phyloP scores from a whole-genome alignment of 2,113 vertebrate genomes.

The Oreochromis aureus region DNA sequence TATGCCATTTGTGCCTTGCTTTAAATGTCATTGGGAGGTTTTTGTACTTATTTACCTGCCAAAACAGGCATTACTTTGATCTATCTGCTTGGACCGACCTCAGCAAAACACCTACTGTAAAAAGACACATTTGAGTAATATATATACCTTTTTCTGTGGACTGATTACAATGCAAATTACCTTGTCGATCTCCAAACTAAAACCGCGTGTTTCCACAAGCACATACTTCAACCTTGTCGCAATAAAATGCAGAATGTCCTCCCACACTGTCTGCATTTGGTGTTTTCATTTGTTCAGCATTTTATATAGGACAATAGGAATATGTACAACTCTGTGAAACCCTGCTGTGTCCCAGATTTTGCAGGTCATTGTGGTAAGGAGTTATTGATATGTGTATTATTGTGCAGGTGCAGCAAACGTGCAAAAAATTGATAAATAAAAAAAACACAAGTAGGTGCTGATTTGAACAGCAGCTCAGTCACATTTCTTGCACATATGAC shows the following conservation, averaged over 20 bases:
- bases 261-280: not conserved
- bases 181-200: constrained; percentile 18
- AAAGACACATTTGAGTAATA: constrained; percentile 20
- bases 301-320: constrained; percentile 30
- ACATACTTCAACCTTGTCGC: not conserved
- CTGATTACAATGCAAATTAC: constrained; percentile 47
- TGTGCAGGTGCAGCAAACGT: not conserved
- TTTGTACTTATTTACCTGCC: constrained; percentile 35
- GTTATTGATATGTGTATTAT: constrained; percentile 34
- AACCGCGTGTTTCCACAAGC: not conserved
- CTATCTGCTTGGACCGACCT: constrained; percentile 5
- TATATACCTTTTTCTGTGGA: constrained; percentile 3
- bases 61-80: constrained; percentile 43
- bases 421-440: not conserved
- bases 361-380: constrained; percentile 16
- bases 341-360: constrained; percentile 37
- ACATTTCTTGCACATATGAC: not conserved
- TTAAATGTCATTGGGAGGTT: constrained; percentile 24
- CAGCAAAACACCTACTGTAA: constrained; percentile 12
- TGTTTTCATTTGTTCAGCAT: constrained; percentile 22
- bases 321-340: constrained; percentile 14
- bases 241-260: not conserved
- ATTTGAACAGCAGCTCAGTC: not conserved
- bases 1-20: not conserved
- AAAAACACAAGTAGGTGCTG: not conserved